Percentiles rank a stretch among this genome's conserved stretches.
These are phyloP conservation scores for Tigriopus californicus DNA, from an alignment of 2,888 invertebrate genomes.

Conservation along the genomic window DNA sequence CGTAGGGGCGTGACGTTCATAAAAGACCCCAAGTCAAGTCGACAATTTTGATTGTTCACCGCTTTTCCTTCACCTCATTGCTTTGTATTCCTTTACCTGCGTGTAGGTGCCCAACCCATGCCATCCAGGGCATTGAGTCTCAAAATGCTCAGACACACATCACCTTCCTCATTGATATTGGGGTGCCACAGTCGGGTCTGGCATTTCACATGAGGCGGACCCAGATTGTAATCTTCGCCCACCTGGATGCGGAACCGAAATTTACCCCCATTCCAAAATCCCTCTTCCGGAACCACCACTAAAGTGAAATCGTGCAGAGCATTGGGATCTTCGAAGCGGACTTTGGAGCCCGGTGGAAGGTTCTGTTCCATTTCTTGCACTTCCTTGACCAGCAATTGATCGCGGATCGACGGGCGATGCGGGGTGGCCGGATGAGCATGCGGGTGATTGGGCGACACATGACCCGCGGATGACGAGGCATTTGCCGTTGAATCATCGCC, in stretches of 20 bases:
- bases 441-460: too few species aligned
- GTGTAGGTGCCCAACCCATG: conserved; percentile 81
- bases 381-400: conserved; percentile 59
- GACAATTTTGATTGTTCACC: too few species aligned
- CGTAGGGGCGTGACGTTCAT: too few species aligned
- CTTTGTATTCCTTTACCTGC: conserved; percentile 40
- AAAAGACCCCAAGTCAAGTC: too few species aligned
- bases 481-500: not conserved
- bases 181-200: conserved; percentile 87
- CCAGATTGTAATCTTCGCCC: conserved; percentile 29
- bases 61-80: too few species aligned
- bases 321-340: conserved; percentile 59
- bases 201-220: conserved; percentile 82
- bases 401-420: conserved; percentile 47
- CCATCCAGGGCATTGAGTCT: conserved; percentile 81
- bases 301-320: conserved; percentile 58
- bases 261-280: conserved; percentile 67
- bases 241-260: conserved; percentile 70
- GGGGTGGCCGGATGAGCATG: not conserved
- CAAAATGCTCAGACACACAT: conserved; percentile 74
- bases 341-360: conserved; percentile 56
- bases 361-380: conserved; percentile 67
- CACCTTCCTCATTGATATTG: conserved; percentile 79
- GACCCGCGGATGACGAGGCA: not conserved
- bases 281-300: conserved; percentile 61